Conservation (phyloP, 2,797 vertebrate species). For the Tarsius wallacei region DNA sequence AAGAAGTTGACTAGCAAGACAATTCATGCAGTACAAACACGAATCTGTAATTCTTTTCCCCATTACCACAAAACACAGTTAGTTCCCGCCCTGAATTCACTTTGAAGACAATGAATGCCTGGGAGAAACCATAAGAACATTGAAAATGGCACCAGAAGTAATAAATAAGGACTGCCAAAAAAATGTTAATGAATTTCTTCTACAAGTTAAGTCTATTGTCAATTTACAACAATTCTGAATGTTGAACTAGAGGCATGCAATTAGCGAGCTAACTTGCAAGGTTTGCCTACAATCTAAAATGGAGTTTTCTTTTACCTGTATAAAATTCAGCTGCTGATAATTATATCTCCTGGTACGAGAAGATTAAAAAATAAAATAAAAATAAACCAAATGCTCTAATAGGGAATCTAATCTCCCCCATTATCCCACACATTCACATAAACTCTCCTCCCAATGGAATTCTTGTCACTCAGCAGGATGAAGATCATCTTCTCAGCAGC, state of each 20-base stretch:
- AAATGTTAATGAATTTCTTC: constrained; percentile 67
- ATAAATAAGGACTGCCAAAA: constrained; percentile 47
- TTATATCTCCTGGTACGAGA: constrained; percentile 18
- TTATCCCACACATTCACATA: constrained; percentile 64
- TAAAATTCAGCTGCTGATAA: constrained; percentile 69
- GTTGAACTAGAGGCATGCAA: not conserved
- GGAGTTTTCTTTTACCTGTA: constrained; percentile 67
- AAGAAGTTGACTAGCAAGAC: constrained; percentile 81
- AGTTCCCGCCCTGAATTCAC: constrained; percentile 74
- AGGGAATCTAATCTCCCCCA: constrained; percentile 68
- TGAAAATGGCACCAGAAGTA: constrained; percentile 71
- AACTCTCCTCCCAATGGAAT: constrained; percentile 54
- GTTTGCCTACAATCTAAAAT: constrained; percentile 29
- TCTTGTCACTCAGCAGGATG: constrained; percentile 68
- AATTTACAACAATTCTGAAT: constrained; percentile 54
- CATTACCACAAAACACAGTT: constrained; percentile 72
- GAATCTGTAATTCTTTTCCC: constrained; percentile 77
- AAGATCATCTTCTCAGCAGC: constrained; percentile 76
- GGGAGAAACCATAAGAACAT: constrained; percentile 63
- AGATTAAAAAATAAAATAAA: constrained; percentile 83
- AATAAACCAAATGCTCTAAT: constrained; percentile 67
- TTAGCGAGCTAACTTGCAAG: constrained; percentile 35
- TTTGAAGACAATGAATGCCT: constrained; percentile 79
- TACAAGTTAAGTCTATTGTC: constrained; percentile 67
- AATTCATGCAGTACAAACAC: constrained; percentile 78